These are phyloP conservation scores for Sphaeramia orbicularis DNA, from an alignment of 2,797 vertebrate genomes.

Conservation along the genomic window DNA sequence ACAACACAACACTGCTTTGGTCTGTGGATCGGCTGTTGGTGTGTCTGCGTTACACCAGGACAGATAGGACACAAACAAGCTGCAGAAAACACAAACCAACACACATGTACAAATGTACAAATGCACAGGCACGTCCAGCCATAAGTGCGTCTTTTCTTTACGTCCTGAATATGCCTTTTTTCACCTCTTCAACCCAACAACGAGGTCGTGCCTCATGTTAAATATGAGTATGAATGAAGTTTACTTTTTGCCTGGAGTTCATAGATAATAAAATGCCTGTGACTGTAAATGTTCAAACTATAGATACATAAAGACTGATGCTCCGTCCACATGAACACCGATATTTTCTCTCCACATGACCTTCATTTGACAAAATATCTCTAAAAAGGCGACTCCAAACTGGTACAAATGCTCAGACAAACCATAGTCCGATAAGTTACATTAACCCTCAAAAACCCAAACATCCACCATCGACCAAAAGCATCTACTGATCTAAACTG, in stretches of 20 bases:
- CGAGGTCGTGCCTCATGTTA: constrained; percentile 60
- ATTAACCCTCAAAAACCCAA: too few species aligned
- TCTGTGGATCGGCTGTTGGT: constrained; percentile 35
- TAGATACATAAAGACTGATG: constrained; percentile 47
- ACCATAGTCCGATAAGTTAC: too few species aligned
- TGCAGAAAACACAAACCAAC: constrained; percentile 21
- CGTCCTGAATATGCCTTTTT: constrained; percentile 68
- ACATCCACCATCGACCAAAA: too few species aligned
- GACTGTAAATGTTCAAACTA: constrained; percentile 55
- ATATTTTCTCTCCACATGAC: too few species aligned
- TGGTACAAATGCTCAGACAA: too few species aligned
- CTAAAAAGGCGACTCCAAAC: too few species aligned
- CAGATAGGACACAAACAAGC: constrained; percentile 28
- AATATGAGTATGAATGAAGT: constrained; percentile 49
- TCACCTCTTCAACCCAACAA: constrained; percentile 49
- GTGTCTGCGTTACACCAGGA: constrained; percentile 41
- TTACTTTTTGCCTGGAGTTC: constrained; percentile 56
- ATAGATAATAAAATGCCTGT: constrained; percentile 59
- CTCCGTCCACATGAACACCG: constrained; percentile 40
- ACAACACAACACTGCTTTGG: constrained; percentile 23
- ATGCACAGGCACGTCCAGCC: constrained; percentile 54
- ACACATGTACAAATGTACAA: constrained; percentile 18
- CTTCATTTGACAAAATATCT: too few species aligned
- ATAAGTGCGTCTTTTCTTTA: constrained; percentile 43
- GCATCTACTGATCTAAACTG: too few species aligned